Conservation (phyloP, 2,113 vertebrate genomes). For the Bolborhynchus lineola region DNA sequence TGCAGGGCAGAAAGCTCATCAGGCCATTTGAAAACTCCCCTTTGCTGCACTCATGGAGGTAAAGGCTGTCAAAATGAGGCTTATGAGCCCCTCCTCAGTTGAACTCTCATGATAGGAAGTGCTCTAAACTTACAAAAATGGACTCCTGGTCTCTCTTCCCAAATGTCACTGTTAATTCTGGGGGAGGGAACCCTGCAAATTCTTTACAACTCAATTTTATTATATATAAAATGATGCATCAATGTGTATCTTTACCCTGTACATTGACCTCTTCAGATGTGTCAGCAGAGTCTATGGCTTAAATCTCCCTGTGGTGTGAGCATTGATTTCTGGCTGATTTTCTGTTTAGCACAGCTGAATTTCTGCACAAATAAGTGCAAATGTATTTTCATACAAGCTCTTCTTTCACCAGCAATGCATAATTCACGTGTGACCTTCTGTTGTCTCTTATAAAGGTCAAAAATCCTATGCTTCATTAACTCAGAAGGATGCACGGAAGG, state of each 20-base stretch:
- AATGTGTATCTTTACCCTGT: not conserved
- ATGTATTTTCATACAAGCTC: not conserved
- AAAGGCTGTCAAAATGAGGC: not conserved
- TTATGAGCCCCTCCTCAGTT: not conserved
- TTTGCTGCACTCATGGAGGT: not conserved
- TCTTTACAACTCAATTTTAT: not conserved
- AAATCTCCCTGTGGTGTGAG: not conserved
- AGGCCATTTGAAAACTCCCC: not conserved
- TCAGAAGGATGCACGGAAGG: not conserved
- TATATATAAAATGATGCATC: not conserved
- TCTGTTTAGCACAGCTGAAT: not conserved
- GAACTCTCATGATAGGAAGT: not conserved
- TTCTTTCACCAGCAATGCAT: not conserved
- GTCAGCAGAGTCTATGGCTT: not conserved
- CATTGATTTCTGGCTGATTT: not conserved
- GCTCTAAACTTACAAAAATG: not conserved
- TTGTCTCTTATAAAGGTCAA: not conserved
- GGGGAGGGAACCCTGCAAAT: not conserved
- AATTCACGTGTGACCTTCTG: not conserved
- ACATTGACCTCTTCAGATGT: not conserved
- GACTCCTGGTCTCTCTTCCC: not conserved
- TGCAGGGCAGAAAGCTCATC: not conserved
- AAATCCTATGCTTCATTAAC: not conserved
- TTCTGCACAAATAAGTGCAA: not conserved
- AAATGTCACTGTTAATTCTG: not conserved